These are phyloP conservation scores for Tragelaphus scriptus DNA, from an alignment of 2,113 vertebrate species.

Conservation along the genomic window DNA sequence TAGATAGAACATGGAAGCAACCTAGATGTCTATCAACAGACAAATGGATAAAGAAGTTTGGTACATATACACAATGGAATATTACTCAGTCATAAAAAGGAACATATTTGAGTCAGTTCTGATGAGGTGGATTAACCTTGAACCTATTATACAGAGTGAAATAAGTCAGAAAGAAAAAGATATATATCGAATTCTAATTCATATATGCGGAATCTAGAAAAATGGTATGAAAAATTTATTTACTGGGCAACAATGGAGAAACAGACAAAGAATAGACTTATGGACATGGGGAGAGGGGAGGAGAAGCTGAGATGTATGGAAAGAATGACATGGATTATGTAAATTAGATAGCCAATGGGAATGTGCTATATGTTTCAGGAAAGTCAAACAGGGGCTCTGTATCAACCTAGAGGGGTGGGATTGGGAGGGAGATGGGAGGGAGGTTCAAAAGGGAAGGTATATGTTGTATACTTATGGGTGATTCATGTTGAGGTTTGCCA, in stretches of 20 bases:
- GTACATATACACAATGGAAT: not conserved
- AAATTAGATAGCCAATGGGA: not conserved
- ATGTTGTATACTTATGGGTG: too few relatives aligned
- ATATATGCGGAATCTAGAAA: accelerated
- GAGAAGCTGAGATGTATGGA: not conserved
- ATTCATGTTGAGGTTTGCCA: too few relatives aligned
- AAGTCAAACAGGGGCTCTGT: not conserved
- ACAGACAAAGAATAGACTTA: not conserved
- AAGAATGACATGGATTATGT: not conserved
- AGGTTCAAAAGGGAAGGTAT: not conserved
- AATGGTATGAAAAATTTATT: not conserved
- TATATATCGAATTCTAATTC: not conserved
- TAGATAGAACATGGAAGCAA: not conserved
- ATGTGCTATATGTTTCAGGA: not conserved
- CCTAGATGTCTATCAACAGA: not conserved
- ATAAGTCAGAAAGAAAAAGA: not conserved
- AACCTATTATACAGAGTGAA: not conserved
- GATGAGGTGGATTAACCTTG: not conserved
- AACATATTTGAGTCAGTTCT: not conserved
- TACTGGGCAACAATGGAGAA: not conserved
- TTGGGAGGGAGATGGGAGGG: not conserved
- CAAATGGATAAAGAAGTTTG: not conserved
- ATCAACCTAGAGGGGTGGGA: not conserved
- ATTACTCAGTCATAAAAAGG: not conserved
- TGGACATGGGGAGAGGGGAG: not conserved